Evolutionary conservation across 2,888 invertebrate genomes (phyloP), one percentile per base, ranked within the genome.

Genomic region (Tachina lurida): DNA sequence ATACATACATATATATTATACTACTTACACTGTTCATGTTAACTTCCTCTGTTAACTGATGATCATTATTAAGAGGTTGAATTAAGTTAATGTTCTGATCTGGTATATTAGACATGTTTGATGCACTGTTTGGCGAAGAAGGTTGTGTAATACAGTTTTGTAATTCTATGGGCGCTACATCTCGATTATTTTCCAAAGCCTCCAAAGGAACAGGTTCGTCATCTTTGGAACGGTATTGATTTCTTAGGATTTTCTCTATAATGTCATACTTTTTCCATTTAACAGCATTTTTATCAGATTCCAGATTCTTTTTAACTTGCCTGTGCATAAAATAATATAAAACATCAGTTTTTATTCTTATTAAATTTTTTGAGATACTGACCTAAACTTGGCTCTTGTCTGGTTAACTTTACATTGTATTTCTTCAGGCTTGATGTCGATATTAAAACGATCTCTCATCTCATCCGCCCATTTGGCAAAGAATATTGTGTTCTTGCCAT

Each of bases 331-430:
- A 31, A 31, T 7, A 7, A 56, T 12, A 58, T 52, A 71, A 15
- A 60, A 70, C 31, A 63, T 45, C 12, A 63, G 22, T 70, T 39
- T 62, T 47, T 47, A 3, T 0, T 13, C 12, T 45, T 10, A 41
- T 39, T 19, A 19, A 17, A 3, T 3, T 31, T 3, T 31, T 10
- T 54, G 15, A 39, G 2, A 43, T 17, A 82, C 88, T 81, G 63
- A 91, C 91, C 91, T 89, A 87, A 90, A 91, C 71, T 91, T 91
- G 5, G 91, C 91, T 43, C 92, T 88, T 5, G 91, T 91, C 87
- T 91, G 92, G 81, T 91, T 91, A 31, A 91, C 91, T 84, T 91
- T 91, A 84, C 90, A 90, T 78, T 91, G 91, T 39, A 91, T 89
- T 58, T 91, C 91, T 73, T 91, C 91, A 2, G 90, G 89, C 56